These are phyloP conservation scores for Herpailurus yagouaroundi DNA, from an alignment of 2,113 vertebrate genomes.

Conservation along the genomic window DNA sequence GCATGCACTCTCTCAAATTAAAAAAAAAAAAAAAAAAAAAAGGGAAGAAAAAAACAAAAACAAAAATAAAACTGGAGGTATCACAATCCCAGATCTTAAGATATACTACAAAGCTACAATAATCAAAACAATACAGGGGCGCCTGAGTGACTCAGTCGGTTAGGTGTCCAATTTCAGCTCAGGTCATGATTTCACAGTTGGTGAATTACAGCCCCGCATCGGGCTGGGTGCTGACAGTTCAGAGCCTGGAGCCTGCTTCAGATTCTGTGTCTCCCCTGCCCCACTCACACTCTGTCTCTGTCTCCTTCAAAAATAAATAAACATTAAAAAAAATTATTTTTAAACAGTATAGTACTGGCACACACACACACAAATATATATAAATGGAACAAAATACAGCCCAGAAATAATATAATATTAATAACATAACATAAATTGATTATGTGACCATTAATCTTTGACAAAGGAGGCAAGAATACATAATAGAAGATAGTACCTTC, in stretches of 20 bases:
- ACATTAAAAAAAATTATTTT: too few species aligned
- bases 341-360: background rate
- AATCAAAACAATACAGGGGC: background rate
- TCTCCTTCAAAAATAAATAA: too few species aligned
- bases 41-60: background rate
- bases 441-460: background rate
- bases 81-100: background rate
- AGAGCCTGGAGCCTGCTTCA: too few species aligned
- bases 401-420: background rate
- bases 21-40: too few species aligned
- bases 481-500: background rate
- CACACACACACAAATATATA: background rate
- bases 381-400: background rate
- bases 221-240: too few species aligned
- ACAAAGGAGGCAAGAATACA: background rate
- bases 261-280: too few species aligned
- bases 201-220: too few species aligned
- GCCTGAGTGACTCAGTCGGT: too few species aligned
- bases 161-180: too few species aligned
- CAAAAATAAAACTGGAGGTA: background rate
- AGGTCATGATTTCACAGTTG: too few species aligned
- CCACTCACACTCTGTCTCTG: too few species aligned
- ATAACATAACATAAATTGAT: background rate
- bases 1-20: too few species aligned
- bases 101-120: background rate